A percentile compares a stretch with the other conserved stretches of the same genome.
Evolutionary conservation across 1,140 invertebrate genomes (phyloP).

Genomic region (Tetraneura akinire): DNA sequence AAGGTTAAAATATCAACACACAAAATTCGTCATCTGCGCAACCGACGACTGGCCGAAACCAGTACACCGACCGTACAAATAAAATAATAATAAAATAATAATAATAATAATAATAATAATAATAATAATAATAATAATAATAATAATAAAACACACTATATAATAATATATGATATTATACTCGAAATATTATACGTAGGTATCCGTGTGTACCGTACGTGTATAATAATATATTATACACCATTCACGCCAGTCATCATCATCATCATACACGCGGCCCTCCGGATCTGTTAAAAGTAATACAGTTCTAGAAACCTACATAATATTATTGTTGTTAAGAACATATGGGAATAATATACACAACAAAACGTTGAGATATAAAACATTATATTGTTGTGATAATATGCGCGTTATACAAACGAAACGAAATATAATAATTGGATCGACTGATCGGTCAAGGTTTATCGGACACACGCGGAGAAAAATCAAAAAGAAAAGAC

Average conservation of each 20-base stretch:
- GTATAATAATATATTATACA: too few species aligned
- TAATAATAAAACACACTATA: neutral
- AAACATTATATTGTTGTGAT: too few species aligned
- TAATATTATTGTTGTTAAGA: conserved; percentile 25
- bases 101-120: too few species aligned
- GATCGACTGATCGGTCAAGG: conserved; percentile 7
- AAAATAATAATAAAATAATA: too few species aligned
- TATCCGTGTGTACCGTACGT: neutral
- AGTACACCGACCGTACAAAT: conserved; percentile 36
- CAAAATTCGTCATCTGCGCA: neutral
- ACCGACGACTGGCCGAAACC: conserved; percentile 10
- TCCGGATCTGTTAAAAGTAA: conserved; percentile 30
- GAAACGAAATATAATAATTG: conserved; percentile 11
- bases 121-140: too few species aligned
- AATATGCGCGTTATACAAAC: neutral
- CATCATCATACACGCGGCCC: conserved; percentile 17
- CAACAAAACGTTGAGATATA: neutral
- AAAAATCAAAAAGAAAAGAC: neutral
- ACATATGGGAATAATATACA: conserved; percentile 1
- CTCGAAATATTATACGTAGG: neutral
- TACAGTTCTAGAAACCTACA: conserved; percentile 49
- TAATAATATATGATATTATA: neutral
- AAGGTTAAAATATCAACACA: conserved; percentile 10
- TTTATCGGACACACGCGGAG: neutral
- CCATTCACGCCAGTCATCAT: conserved; percentile 39